A percentile compares a stretch with the other conserved stretches of the same genome.
These are phyloP conservation scores for Podiceps cristatus DNA, from an alignment of 2,113 vertebrate genomes.

Conservation along the genomic window DNA sequence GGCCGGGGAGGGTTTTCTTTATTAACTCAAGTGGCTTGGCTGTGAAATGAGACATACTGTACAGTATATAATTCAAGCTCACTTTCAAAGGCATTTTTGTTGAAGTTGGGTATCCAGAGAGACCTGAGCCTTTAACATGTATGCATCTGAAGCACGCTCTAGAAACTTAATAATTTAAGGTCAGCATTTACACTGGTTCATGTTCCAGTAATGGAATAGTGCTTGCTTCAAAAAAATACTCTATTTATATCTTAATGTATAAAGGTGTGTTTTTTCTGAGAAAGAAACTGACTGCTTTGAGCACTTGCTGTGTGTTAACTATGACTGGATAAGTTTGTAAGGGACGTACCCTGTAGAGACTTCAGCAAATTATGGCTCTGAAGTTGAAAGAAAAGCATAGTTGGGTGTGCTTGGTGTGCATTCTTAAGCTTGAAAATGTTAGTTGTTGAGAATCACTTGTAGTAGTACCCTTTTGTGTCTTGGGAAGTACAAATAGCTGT, in stretches of 20 bases:
- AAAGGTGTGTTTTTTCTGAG: not conserved
- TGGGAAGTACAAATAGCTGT: not conserved
- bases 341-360: not conserved
- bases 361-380: not conserved
- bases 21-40: conserved; percentile 68
- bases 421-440: not conserved
- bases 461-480: not conserved
- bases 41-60: conserved; percentile 62
- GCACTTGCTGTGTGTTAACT: not conserved
- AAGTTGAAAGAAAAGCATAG: not conserved
- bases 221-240: conserved; percentile 13
- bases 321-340: not conserved
- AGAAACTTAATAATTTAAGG: conserved; percentile 27
- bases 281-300: not conserved
- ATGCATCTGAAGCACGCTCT: conserved; percentile 4
- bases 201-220: not conserved
- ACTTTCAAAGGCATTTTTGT: conserved; percentile 63
- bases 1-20: conserved; percentile 58
- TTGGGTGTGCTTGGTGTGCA: not conserved
- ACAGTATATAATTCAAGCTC: conserved; percentile 44
- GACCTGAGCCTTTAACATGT: conserved; percentile 6
- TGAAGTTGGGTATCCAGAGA: conserved; percentile 37
- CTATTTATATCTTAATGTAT: conserved; percentile 5
- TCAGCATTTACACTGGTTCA: not conserved
- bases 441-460: not conserved